Base-by-base conservation (phyloP, 2,797 vertebrate genomes). In the Sebastes aleutianus region DNA sequence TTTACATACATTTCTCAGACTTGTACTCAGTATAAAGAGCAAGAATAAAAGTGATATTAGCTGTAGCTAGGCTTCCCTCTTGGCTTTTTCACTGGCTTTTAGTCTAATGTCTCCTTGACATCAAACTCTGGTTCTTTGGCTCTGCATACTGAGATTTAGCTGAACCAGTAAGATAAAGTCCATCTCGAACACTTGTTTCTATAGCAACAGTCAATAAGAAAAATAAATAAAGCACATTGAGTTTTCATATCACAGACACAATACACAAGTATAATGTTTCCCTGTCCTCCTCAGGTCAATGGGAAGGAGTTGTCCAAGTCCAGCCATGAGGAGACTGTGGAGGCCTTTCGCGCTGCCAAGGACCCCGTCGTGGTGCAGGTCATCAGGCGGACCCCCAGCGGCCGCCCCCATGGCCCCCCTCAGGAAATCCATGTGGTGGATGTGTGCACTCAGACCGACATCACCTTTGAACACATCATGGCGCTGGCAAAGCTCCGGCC, bases 381-480 rank as follows among this genome's bases (percentile, higher is more conserved):
- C 91, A 95, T 99, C 88, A 94, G 97, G 63, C 94, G 97, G 88
- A 96, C 96, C 36, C 97, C 98, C 4, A 75, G 96, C 34, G 93
- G 93, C 80, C 96, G 96, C 85, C 89, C 91, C 74, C 96, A 96
- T 12, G 96, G 95, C 24, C 89, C 91, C 34, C 88, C 91, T 91
- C 97, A 97, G 78, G 98, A 98, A 90, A 95, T 97, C 82, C 96
- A 89, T 73, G 94, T 99, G 88, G 95, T 95, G 93, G 96, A 99
- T 31, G 98, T 97, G 89, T 97, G 97, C 95, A 99, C 98, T 36
- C 98, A 99, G 95, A 99, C 98, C 0, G 98, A 99, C 94, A 98
- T 99, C 94, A 99, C 98, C 74, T 99, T 99, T 7, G 98, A 99
- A 91, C 98, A 99, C 91, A 97, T 99, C 91, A 97, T 98, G 97